phyloP scores from a whole-genome alignment of 2,113 vertebrate species.

The Indicator indicator region DNA sequence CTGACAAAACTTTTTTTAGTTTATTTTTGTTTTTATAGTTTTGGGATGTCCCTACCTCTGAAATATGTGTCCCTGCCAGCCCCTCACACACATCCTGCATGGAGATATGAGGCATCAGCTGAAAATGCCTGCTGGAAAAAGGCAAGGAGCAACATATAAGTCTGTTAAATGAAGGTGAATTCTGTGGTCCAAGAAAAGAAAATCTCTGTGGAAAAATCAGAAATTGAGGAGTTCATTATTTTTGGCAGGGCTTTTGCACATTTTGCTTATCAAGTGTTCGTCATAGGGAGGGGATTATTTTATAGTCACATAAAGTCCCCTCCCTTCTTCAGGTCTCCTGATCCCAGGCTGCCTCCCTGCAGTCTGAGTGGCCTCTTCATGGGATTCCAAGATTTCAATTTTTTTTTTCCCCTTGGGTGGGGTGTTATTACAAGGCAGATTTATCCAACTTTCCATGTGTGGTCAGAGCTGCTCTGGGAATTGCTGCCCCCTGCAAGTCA shows the following conservation, averaged over 20 bases:
- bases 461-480: neutral
- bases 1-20: neutral
- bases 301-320: neutral
- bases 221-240: neutral
- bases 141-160: neutral
- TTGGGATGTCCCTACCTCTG: neutral
- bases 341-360: neutral
- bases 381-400: neutral
- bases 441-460: accelerated
- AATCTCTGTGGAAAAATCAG: neutral
- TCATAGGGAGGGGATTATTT: neutral
- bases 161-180: neutral
- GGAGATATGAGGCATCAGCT: accelerated
- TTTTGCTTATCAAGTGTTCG: neutral
- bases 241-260: neutral
- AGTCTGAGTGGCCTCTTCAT: neutral
- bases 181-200: neutral
- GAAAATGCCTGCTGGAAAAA: neutral
- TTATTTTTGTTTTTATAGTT: neutral
- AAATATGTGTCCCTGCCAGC: neutral
- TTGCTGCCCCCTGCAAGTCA: neutral
- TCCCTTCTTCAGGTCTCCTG: neutral
- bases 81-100: neutral
- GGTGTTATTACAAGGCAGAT: neutral
- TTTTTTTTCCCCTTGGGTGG: neutral